phyloP scores from a whole-genome alignment of 2,888 invertebrate species.

The Imbricaverruca yamaguchii region DNA sequence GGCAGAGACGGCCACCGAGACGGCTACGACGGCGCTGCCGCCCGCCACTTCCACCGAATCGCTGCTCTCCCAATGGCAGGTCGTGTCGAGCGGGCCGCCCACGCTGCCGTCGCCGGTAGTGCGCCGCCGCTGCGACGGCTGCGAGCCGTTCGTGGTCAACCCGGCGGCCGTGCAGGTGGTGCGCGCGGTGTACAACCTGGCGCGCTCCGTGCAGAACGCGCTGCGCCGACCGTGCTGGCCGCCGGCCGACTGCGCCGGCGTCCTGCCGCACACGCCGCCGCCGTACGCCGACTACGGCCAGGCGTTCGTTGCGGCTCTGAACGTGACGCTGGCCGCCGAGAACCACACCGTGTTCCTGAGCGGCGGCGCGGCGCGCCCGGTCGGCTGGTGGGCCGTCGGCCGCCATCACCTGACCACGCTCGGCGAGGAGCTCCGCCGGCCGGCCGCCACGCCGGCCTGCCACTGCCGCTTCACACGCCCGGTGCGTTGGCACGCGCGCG shows the following conservation, averaged over 20 bases:
- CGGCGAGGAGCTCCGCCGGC: not conserved
- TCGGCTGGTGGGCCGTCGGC: constrained; percentile 1
- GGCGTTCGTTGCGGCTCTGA: not conserved
- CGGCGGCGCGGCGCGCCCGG: not conserved
- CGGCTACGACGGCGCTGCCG: not conserved
- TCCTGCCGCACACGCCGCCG: not conserved
- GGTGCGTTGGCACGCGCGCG: not conserved
- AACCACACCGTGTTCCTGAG: not conserved
- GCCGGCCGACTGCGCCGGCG: not conserved
- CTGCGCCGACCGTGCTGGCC: not conserved
- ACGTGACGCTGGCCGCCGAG: not conserved
- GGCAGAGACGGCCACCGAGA: not conserved
- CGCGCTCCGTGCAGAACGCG: not conserved
- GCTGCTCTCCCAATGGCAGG: no score
- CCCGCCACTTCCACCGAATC: not conserved
- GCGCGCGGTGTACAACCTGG: not conserved
- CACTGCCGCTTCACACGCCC: not conserved
- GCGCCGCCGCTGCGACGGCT: no score
- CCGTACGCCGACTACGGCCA: not conserved
- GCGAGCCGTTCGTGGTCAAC: not conserved
- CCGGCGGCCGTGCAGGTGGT: constrained; percentile 3
- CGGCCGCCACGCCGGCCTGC: not conserved
- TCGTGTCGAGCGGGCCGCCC: no score
- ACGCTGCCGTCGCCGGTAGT: no score
- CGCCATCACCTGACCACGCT: not conserved